Evolutionary conservation across 2,797 vertebrate species (phyloP), one percentile per base, ranked within the genome.

Genomic region (Lacerta agilis): DNA sequence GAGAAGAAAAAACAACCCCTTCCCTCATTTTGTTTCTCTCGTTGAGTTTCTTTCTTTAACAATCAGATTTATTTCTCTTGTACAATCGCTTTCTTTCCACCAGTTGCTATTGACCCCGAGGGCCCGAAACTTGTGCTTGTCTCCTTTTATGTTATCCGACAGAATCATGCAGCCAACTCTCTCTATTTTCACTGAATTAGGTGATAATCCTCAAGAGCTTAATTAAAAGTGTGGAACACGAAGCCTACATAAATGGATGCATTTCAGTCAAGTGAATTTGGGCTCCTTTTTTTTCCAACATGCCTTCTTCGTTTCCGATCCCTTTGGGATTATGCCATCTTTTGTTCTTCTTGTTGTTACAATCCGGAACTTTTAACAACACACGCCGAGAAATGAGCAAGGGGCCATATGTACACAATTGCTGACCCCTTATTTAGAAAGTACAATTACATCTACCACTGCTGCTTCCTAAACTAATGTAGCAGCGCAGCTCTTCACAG

Each of bases 111-210:
- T 94, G 79, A 91, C 85, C 13, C 85, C 64, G 45, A 83, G 49
- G 67, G 10, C 55, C 27, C 45, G 66, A 84, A 49, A 86, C 61
- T 91, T 87, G 85, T 91, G 67, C 93, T 92, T 92, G 86, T 76
- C 84, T 33, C 71, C 25, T 58, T 90, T 36, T 83, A 89, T 90
- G 58, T 85, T 58, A 3, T 55, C 41, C 78, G 75, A 43, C 17
- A 67, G 71, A 81, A 55, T 86, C 85, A 89, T 87, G 85, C 87
- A 66, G 91, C 90, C 87, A 91, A 85, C 86, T 90, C 15, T 93
- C 84, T 92, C 86, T 80, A 92, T 90, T 79, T 78, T 85, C 90
- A 93, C 38, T 92, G 88, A 95, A 96, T 94, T 95, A 95, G 90
- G 91, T 91, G 89, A 94, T 92, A 95, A 93, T 89, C 43, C 89